phyloP scores from a whole-genome alignment of 2,888 invertebrate species.

The Xanthia icteritia region DNA sequence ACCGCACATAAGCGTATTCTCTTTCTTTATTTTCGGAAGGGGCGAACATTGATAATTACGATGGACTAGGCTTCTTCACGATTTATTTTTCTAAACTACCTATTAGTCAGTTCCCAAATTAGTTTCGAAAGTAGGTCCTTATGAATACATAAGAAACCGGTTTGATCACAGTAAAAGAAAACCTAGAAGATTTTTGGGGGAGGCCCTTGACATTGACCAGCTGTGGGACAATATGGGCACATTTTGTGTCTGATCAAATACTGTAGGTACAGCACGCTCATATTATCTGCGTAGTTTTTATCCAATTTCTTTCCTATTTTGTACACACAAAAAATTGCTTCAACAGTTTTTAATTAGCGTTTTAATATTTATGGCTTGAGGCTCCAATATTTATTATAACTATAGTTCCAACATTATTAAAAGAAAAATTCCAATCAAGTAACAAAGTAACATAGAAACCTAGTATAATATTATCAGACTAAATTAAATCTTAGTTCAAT shows the following conservation, averaged over 20 bases:
- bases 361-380: background rate
- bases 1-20: too few species aligned
- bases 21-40: background rate
- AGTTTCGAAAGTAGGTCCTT: background rate
- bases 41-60: background rate
- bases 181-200: background rate
- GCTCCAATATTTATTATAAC: background rate
- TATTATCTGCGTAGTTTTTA: background rate
- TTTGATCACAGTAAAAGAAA: background rate
- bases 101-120: background rate
- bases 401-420: background rate
- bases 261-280: background rate
- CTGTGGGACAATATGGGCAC: background rate
- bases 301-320: background rate
- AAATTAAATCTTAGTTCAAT: constrained; percentile 25
- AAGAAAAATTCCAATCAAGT: constrained; percentile 17
- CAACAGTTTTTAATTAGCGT: background rate
- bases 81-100: background rate
- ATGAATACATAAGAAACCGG: background rate
- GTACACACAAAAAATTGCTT: background rate
- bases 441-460: constrained; percentile 17
- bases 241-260: background rate
- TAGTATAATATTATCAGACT: background rate
- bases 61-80: background rate
- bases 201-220: background rate